phyloP scores from a whole-genome alignment of 2,113 vertebrate species.

The Malurus melanocephalus region DNA sequence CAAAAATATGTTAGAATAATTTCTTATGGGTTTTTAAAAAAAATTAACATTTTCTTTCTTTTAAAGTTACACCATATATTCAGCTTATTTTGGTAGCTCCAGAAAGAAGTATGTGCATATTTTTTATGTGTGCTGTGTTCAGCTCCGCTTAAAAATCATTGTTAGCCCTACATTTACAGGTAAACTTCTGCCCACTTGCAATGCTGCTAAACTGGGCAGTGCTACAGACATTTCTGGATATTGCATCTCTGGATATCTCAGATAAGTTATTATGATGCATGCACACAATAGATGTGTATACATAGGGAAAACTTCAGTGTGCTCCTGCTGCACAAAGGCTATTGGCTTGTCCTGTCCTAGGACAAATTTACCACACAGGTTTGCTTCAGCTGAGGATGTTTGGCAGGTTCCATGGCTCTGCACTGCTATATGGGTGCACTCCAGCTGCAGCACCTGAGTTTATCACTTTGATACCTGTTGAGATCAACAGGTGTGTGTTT shows the following conservation, averaged over 20 bases:
- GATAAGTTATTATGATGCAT: background rate
- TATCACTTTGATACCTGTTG: background rate
- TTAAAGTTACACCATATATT: background rate
- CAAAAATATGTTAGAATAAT: background rate
- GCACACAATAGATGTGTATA: too few species aligned
- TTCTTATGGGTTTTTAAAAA: background rate
- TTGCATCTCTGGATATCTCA: background rate
- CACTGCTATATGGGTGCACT: accelerated
- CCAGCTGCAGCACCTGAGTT: background rate
- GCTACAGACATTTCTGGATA: background rate
- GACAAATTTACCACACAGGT: accelerated
- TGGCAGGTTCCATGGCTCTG: background rate
- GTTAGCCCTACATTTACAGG: background rate
- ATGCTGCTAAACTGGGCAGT: background rate
- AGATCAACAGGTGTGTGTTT: background rate
- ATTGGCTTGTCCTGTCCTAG: background rate
- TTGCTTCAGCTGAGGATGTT: background rate
- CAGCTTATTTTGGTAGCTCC: background rate
- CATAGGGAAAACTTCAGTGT: background rate
- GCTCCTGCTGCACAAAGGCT: accelerated
- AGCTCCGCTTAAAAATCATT: background rate
- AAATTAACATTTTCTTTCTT: background rate
- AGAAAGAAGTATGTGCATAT: background rate
- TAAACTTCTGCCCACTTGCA: background rate
- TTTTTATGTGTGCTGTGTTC: background rate